These are phyloP conservation scores for Rhinolophus ferrumequinum DNA, from an alignment of 2,113 vertebrate genomes.

Conservation along the genomic window DNA sequence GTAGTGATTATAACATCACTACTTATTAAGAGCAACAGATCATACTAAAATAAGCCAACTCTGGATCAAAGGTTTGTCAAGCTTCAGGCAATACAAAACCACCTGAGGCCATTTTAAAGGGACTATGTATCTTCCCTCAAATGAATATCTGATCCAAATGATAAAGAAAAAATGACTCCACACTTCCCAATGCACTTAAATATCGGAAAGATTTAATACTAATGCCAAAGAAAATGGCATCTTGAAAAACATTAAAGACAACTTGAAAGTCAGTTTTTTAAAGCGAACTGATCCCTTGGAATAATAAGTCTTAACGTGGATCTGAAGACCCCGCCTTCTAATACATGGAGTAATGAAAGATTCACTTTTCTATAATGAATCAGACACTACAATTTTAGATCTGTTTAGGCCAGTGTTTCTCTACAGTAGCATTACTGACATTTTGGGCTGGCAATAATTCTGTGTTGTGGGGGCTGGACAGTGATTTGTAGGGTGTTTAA, in stretches of 20 bases:
- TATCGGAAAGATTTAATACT: neutral
- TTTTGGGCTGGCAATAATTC: neutral
- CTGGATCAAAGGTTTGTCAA: slow-evolving; percentile 23
- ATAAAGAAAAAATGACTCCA: neutral
- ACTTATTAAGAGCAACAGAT: slow-evolving; percentile 47
- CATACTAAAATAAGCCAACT: slow-evolving; percentile 39
- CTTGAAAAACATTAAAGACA: slow-evolving; percentile 46
- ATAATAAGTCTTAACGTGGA: neutral
- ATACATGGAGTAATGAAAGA: neutral
- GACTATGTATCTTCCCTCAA: neutral
- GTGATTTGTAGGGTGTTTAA: neutral
- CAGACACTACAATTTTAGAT: neutral
- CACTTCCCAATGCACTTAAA: slow-evolving; percentile 29
- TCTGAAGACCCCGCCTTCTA: neutral
- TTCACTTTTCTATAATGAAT: slow-evolving; percentile 10
- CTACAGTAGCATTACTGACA: neutral
- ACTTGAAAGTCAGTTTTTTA: slow-evolving; percentile 23
- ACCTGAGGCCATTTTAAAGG: neutral
- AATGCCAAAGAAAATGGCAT: slow-evolving; percentile 27
- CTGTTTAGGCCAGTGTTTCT: neutral
- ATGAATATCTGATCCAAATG: neutral
- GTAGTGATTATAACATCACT: slow-evolving; percentile 22
- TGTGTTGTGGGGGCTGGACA: neutral
- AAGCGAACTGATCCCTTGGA: neutral
- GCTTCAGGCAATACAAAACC: slow-evolving; percentile 7